Evolutionary conservation across 2,888 invertebrate species (phyloP), one percentile per base, ranked within the genome.

Genomic region (Dolichopus griseipennis): DNA sequence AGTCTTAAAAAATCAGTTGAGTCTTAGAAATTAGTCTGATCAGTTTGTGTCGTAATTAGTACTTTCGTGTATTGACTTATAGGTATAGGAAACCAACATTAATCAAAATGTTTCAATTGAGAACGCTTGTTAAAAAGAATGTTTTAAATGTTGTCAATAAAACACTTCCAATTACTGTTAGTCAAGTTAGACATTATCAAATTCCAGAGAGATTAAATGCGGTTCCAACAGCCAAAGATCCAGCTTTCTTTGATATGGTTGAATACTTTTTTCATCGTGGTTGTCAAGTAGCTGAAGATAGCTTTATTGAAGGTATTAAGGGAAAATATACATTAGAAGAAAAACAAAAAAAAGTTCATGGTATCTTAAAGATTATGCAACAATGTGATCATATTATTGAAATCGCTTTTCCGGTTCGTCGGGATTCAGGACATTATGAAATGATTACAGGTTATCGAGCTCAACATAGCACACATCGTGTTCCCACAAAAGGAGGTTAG

Each of bases 191-290:
- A 68, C 79, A 79, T 67, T 85, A 84, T 75, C 88, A 91, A 78
- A 92, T 94, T 75, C 94, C 94, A 65, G 93, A 93, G 63, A 88
- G 90, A 77, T 86, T 94, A 20, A 89, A 89, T 78, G 88, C 90
- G 76, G 88, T 94, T 74, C 90, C 93, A 27, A 87, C 85, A 64
- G 88, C 90, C 73, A 86, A 87, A 72, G 91, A 93, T 81, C 96
- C 96, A 0, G 88, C 89, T 74, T 97, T 96, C 84, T 95, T 95
- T 83, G 92, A 96, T 83, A 97, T 97, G 97, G 98, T 99, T 71
- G 98, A 98, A 81, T 96, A 93, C 80, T 99, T 97, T 85, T 99
- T 97, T 83, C 97, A 98, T 82, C 90, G 93, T 75, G 97, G 97
- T 69, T 94, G 96, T 79, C 90, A 91, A 82, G 88, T 93, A 71